Evolutionary conservation across 2,113 vertebrate species (phyloP), one percentile per base, ranked within the genome.

Genomic region (Ploceus nigricollis): DNA sequence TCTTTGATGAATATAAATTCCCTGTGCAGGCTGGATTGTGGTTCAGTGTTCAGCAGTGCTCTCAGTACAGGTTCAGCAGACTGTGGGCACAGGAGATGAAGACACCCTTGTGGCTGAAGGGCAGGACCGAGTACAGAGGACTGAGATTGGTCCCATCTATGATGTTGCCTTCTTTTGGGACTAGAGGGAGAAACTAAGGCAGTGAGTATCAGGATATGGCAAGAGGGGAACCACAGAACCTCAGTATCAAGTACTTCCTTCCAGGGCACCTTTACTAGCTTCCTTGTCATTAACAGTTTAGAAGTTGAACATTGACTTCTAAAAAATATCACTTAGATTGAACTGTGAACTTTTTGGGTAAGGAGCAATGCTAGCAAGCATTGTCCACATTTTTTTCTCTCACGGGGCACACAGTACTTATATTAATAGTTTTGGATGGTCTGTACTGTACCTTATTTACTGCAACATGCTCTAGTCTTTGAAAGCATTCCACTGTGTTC

Each of bases 401-500:
- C 79, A 65, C 0, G 3, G 17, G 4, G 22, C 79, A 64, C 87
- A 47, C 15, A 66, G 33, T 37, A 57, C 33, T 33, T 65, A 25
- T 16, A 37, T 37, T 30, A 79, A 31, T 31, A 64, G 8, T 25
- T 84, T 88, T 37, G 31, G 27, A 20, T 61, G 23, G 27, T 80
- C 53, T 30, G 2, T 44, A 77, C 30, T 71, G 45, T 91, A 93
- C 48, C 53, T 95, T 73, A 53, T 63, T 93, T 91, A 87, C 54
- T 45, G 71, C 65, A 78, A 83, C 84, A 53, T 58, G 21, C 25
- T 91, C 65, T 33, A 93, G 25, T 84, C 92, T 95, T 77, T 78
- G 70, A 88, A 95, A 96, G 27, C 65, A 86, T 61, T 96, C 61
- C n/a, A 93, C 82, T 37, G 27, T 53, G 15, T 83, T 92, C 7